Percentiles rank a stretch among this genome's conserved stretches.
phyloP scores from a whole-genome alignment of 2,113 vertebrate species.

The Cyanoramphus novaezelandiae region DNA sequence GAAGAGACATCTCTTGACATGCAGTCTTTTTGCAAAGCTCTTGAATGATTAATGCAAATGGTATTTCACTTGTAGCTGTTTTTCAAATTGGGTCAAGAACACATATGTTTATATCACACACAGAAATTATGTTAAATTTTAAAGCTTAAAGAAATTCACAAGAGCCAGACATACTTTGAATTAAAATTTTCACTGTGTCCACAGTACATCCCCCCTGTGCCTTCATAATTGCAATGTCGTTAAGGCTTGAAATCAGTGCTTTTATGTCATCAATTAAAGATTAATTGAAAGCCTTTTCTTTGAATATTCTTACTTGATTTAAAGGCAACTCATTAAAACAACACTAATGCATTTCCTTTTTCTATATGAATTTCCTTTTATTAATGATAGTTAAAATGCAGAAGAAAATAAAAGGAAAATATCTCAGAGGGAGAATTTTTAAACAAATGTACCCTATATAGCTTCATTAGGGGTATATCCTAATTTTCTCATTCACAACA shows the following conservation, averaged over 20 bases:
- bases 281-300: slow-evolving; percentile 61
- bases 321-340: slow-evolving; percentile 49
- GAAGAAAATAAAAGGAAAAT: not conserved
- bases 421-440: not conserved
- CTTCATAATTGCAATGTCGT: slow-evolving; percentile 33
- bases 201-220: not conserved
- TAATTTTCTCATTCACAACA: not conserved
- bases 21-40: slow-evolving; percentile 11
- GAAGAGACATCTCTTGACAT: slow-evolving; percentile 38
- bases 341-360: not conserved
- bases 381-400: not conserved
- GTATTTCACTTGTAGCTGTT: slow-evolving; percentile 49
- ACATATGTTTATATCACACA: slow-evolving; percentile 47
- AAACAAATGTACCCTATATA: not conserved
- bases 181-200: slow-evolving; percentile 51
- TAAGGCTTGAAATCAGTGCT: slow-evolving; percentile 37
- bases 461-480: not conserved
- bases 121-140: slow-evolving; percentile 11
- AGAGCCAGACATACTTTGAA: slow-evolving; percentile 23
- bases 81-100: slow-evolving; percentile 65
- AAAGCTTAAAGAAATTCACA: slow-evolving; percentile 36
- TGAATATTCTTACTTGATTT: slow-evolving; percentile 46
- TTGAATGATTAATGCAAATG: slow-evolving; percentile 60
- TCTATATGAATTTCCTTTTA: not conserved
- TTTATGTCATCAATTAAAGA: slow-evolving; percentile 65